Evolutionary conservation across 1,140 invertebrate species (phyloP).

Genomic region (Drosophila punjabiensis): DNA sequence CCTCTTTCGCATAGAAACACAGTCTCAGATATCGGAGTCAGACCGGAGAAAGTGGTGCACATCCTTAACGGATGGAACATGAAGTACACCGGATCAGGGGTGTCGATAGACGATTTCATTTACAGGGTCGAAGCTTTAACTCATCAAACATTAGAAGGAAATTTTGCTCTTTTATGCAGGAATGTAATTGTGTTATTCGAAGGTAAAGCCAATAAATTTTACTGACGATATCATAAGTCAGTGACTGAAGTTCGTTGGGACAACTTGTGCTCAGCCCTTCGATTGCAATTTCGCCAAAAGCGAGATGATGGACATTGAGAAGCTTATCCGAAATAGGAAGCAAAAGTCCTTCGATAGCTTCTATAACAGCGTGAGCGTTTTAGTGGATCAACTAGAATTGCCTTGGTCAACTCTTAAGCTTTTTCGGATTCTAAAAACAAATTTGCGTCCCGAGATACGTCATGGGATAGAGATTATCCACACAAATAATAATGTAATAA

Average conservation of each 20-base stretch:
- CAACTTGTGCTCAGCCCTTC: not conserved
- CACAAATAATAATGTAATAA: too few species aligned
- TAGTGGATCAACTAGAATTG: not conserved
- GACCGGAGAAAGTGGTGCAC: not conserved
- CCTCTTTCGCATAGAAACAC: not conserved
- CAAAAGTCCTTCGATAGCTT: conserved; percentile 3
- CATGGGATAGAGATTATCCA: too few species aligned
- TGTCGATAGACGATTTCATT: not conserved
- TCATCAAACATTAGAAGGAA: not conserved
- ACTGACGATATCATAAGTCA: not conserved
- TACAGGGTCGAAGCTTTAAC: not conserved
- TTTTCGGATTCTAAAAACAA: not conserved
- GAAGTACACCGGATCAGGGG: not conserved
- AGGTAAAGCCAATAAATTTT: not conserved
- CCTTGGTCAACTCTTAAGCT: not conserved
- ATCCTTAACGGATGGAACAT: not conserved
- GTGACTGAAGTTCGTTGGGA: not conserved
- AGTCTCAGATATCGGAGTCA: not conserved
- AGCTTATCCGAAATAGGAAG: not conserved
- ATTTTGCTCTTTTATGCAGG: not conserved
- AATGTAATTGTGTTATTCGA: not conserved
- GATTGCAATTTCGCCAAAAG: not conserved
- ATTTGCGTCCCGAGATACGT: conserved; percentile 2
- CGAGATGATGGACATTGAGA: not conserved
- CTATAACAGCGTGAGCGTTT: not conserved